Evolutionary conservation across 2,888 invertebrate species (phyloP).

Genomic region (Caenorhabditis sp.): DNA sequence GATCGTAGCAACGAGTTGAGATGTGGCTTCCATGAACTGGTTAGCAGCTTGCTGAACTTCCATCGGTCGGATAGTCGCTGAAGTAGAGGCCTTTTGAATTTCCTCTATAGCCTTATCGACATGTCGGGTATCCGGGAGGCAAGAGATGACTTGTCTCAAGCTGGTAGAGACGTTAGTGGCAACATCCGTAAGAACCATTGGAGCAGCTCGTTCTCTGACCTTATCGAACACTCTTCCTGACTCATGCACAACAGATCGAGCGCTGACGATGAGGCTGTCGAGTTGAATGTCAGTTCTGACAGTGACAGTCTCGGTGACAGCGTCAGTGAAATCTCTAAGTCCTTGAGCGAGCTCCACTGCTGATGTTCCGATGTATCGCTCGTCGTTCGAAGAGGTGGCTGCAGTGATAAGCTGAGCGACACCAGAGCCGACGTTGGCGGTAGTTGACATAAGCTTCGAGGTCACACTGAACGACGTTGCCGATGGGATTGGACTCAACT

Average conservation of each 20-base stretch:
- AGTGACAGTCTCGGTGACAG: conserved; percentile 75
- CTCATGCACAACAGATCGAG: conserved; percentile 80
- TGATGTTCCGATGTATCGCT: conserved; percentile 86
- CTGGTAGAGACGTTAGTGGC: conserved; percentile 83
- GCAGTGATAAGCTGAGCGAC: conserved; percentile 92
- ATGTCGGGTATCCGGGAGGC: conserved; percentile 94
- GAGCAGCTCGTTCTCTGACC: conserved; percentile 73
- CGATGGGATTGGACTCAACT: conserved; percentile 60
- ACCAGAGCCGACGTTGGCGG: conserved; percentile 86
- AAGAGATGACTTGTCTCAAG: conserved; percentile 90
- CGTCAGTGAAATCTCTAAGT: conserved; percentile 76
- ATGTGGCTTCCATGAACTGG: conserved; percentile 90
- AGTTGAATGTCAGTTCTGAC: conserved; percentile 73
- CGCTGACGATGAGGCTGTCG: conserved; percentile 74
- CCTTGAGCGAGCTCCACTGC: conserved; percentile 79
- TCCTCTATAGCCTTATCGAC: conserved; percentile 91
- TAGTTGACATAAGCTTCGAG: conserved; percentile 62
- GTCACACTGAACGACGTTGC: conserved; percentile 42
- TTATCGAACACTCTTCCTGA: conserved; percentile 79
- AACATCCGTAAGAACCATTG: conserved; percentile 73
- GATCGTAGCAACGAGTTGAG: conserved; percentile 87
- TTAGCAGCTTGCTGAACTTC: conserved; percentile 92
- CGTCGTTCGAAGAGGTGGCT: conserved; percentile 86
- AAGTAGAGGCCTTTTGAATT: conserved; percentile 85
- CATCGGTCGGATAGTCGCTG: conserved; percentile 87